phyloP scores from a whole-genome alignment of 1,140 invertebrate genomes.

The Vanessa tameamea region DNA sequence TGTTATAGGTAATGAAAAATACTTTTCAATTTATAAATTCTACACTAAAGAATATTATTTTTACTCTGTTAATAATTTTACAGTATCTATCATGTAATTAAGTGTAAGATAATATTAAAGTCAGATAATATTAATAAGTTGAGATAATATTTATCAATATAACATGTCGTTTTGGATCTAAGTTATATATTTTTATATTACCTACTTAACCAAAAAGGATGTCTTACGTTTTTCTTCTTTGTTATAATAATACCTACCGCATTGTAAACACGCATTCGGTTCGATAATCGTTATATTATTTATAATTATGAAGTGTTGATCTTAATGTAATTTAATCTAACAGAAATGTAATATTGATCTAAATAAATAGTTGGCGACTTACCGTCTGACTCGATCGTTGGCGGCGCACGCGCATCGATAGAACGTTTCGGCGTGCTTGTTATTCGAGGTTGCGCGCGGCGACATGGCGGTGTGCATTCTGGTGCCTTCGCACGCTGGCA shows the following conservation, averaged over 20 bases:
- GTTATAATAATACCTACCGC: too few relatives aligned
- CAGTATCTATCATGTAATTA: not conserved
- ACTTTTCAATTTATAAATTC: not conserved
- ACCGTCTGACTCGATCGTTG: conserved; percentile 51
- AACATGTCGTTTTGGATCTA: too few relatives aligned
- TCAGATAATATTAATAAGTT: too few relatives aligned
- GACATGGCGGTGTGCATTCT: conserved; percentile 69
- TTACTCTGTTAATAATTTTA: not conserved
- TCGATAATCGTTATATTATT: too few relatives aligned
- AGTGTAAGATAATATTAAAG: too few relatives aligned
- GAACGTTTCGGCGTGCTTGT: conserved; percentile 55
- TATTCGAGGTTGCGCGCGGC: conserved; percentile 58
- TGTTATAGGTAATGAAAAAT: conserved; percentile 6
- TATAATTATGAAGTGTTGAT: not conserved
- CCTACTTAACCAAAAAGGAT: too few relatives aligned
- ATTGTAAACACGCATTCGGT: too few relatives aligned
- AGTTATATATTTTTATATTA: too few relatives aligned
- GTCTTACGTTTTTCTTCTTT: too few relatives aligned
- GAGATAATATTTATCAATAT: too few relatives aligned
- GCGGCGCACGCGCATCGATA: conserved; percentile 33
- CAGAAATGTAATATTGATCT: not conserved
- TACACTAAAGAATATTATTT: not conserved
- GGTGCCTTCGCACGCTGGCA: conserved; percentile 61
- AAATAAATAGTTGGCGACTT: conserved; percentile 36
- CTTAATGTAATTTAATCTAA: not conserved